Evolutionary conservation across 2,113 vertebrate genomes (phyloP).

Genomic region (Rynchops niger): DNA sequence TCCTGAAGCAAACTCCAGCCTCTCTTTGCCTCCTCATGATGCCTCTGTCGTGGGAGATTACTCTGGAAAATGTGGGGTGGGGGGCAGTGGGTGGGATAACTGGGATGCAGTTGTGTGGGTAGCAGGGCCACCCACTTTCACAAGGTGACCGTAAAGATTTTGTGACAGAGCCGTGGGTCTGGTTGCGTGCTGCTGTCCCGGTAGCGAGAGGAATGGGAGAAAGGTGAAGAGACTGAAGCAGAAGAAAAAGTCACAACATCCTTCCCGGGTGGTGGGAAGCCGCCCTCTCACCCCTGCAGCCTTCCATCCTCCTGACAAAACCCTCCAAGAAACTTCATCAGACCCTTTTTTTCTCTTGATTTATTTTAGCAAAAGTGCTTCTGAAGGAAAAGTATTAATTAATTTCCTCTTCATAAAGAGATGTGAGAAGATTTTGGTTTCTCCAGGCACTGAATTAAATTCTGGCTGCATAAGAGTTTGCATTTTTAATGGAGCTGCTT

Average conservation of each 20-base stretch:
- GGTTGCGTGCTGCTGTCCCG: rapidly evolving
- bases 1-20: background rate
- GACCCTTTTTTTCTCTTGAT: background rate
- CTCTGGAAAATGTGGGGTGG: background rate
- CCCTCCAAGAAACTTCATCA: background rate
- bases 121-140: background rate
- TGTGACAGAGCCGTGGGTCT: background rate
- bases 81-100: background rate
- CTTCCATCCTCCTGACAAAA: background rate
- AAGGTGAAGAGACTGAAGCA: background rate
- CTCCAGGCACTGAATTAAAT: conserved; percentile 2
- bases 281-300: background rate
- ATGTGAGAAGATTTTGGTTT: background rate
- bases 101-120: background rate
- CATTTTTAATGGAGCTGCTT: conserved; percentile 20
- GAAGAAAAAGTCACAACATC: background rate
- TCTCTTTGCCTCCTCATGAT: background rate
- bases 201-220: background rate
- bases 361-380: background rate
- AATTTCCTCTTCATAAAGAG: background rate
- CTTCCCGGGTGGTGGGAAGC: background rate
- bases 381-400: background rate
- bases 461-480: background rate
- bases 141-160: background rate
- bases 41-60: background rate